Evolutionary conservation across 2,113 vertebrate species (phyloP).

Genomic region (Sylvilagus bachmani): DNA sequence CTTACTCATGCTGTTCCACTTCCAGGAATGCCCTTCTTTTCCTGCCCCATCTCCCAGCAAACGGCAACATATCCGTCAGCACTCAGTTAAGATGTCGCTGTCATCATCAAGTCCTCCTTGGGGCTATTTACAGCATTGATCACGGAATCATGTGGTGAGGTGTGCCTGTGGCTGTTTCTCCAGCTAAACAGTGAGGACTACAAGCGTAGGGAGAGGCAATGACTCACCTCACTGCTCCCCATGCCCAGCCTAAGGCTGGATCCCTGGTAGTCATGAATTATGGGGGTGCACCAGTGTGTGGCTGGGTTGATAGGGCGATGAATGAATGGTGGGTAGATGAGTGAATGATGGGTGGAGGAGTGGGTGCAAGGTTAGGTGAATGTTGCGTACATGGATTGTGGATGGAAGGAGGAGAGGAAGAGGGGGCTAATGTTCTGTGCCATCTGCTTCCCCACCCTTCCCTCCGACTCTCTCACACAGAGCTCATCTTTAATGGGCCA

Average conservation of each 20-base stretch:
- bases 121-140: not conserved
- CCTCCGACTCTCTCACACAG: conserved; percentile 1
- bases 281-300: not conserved
- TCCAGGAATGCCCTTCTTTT: not conserved
- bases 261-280: not conserved
- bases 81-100: not conserved
- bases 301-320: not conserved
- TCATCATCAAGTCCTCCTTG: not conserved
- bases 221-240: not conserved
- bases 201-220: not conserved
- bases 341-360: not conserved
- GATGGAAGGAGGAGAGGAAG: not conserved
- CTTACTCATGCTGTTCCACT: not conserved
- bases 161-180: not conserved
- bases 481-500: not conserved
- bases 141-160: not conserved
- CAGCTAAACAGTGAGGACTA: not conserved
- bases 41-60: not conserved
- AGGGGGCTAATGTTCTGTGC: not conserved
- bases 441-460: not conserved
- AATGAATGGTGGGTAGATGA: not conserved
- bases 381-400: not conserved
- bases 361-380: not conserved
- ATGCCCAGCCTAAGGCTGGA: not conserved
- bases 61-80: not conserved